A percentile compares a stretch with the other conserved stretches of the same genome.
phyloP scores from a whole-genome alignment of 1,140 invertebrate species.

The Drosophila albomicans region DNA sequence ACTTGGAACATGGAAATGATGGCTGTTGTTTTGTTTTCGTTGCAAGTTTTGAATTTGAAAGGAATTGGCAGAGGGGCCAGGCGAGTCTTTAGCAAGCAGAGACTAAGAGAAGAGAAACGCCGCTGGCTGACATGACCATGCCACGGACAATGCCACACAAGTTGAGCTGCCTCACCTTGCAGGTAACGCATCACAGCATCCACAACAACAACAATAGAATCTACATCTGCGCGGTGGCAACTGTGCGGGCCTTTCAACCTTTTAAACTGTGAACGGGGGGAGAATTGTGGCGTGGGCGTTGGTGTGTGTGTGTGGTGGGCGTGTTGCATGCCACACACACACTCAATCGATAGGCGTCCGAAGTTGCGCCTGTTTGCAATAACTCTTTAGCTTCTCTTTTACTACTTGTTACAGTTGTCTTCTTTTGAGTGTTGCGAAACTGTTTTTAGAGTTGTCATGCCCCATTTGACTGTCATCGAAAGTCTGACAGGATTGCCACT shows the following conservation, averaged over 20 bases:
- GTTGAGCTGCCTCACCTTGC: slow-evolving; percentile 38
- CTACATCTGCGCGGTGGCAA: not conserved
- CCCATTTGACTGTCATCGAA: too few species aligned
- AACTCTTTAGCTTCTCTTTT: not conserved
- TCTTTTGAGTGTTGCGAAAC: slow-evolving; percentile 30
- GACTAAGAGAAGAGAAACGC: slow-evolving; percentile 26
- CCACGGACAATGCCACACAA: slow-evolving; percentile 58
- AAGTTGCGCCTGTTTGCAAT: slow-evolving; percentile 3
- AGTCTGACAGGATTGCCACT: too few species aligned
- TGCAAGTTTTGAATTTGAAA: slow-evolving; percentile 62
- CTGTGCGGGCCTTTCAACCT: slow-evolving; percentile 7
- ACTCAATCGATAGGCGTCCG: slow-evolving; percentile 42
- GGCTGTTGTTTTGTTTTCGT: slow-evolving; percentile 55
- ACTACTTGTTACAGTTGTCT: slow-evolving; percentile 4
- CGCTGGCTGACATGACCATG: slow-evolving; percentile 64
- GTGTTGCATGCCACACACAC: slow-evolving; percentile 22
- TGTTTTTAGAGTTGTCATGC: slow-evolving; percentile 12
- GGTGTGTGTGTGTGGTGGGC: too few species aligned
- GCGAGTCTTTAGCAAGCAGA: not conserved
- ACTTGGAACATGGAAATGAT: slow-evolving; percentile 12
- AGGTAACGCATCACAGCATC: slow-evolving; percentile 33
- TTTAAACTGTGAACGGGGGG: not conserved
- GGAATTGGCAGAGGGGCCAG: slow-evolving; percentile 52
- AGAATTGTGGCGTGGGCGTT: slow-evolving; percentile 32
- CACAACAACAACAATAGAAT: not conserved